A percentile compares a stretch with the other conserved stretches of the same genome.
These are phyloP conservation scores for Pelvicachromis taeniatus DNA, from an alignment of 2,113 vertebrate genomes.

Conservation along the genomic window DNA sequence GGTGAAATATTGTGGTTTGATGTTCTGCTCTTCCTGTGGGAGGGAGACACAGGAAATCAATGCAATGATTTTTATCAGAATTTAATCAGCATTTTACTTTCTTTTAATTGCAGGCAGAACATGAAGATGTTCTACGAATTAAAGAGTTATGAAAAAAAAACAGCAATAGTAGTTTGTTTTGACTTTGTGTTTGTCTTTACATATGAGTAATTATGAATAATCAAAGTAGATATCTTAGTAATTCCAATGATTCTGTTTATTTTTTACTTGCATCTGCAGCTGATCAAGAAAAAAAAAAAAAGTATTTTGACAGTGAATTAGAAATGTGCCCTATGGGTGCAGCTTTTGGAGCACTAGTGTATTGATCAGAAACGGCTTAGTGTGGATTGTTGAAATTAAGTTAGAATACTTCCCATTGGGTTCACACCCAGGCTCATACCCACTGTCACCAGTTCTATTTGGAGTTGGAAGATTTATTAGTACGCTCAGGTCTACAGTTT, in stretches of 20 bases:
- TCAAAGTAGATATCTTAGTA: not conserved
- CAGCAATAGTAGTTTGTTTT: not conserved
- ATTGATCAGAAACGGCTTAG: not conserved
- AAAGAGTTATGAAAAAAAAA: not conserved
- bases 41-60: not conserved
- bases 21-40: conserved; percentile 93
- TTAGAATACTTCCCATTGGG: not conserved
- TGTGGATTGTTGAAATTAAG: not conserved
- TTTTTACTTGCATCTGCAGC: not conserved
- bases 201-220: not conserved
- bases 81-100: not conserved
- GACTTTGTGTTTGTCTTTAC: not conserved
- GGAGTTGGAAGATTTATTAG: not conserved
- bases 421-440: not conserved
- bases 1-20: conserved; percentile 97
- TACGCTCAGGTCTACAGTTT: not conserved
- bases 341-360: not conserved
- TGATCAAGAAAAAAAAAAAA: not conserved
- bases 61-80: not conserved
- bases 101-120: not conserved
- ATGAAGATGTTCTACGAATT: not conserved
- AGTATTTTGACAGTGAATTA: not conserved
- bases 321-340: not conserved
- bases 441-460: not conserved
- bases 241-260: not conserved